Percentiles rank a stretch among this genome's conserved stretches.
phyloP scores from a whole-genome alignment of 2,113 vertebrate genomes.

The Toxotes jaculatrix region DNA sequence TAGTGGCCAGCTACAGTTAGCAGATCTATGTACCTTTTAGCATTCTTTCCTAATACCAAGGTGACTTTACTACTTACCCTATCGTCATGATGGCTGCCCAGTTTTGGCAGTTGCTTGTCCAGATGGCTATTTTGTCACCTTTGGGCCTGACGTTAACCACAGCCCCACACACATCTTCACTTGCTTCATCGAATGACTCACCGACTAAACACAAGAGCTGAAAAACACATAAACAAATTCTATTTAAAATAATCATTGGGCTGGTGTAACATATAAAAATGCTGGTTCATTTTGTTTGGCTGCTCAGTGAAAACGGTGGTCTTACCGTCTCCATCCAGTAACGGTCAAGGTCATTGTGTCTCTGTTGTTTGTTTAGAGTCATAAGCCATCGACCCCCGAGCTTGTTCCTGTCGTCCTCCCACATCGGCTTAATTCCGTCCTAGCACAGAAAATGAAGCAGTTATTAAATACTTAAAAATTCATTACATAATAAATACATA shows the following conservation, averaged over 20 bases:
- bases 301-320: not conserved
- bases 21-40: not conserved
- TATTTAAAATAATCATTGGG: not conserved
- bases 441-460: conserved; percentile 50
- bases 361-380: conserved; percentile 87
- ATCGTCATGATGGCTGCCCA: conserved; percentile 88
- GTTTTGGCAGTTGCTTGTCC: conserved; percentile 89
- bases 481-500: no score
- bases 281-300: not conserved
- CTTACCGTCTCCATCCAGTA: conserved; percentile 89
- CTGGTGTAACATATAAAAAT: not conserved
- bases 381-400: conserved; percentile 88
- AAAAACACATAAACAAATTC: conserved; percentile 23
- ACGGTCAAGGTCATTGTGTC: conserved; percentile 87
- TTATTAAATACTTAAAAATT: not conserved
- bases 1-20: conserved; percentile 45
- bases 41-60: not conserved
- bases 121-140: conserved; percentile 89
- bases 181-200: conserved; percentile 87
- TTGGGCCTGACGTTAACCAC: conserved; percentile 89
- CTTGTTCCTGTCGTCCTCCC: conserved; percentile 89
- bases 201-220: conserved; percentile 89
- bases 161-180: conserved; percentile 87
- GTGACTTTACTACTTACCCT: conserved; percentile 76
- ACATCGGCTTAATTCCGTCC: conserved; percentile 90